Conservation (phyloP, 2,797 vertebrate species). For the Rhadinocentrus ornatus region DNA sequence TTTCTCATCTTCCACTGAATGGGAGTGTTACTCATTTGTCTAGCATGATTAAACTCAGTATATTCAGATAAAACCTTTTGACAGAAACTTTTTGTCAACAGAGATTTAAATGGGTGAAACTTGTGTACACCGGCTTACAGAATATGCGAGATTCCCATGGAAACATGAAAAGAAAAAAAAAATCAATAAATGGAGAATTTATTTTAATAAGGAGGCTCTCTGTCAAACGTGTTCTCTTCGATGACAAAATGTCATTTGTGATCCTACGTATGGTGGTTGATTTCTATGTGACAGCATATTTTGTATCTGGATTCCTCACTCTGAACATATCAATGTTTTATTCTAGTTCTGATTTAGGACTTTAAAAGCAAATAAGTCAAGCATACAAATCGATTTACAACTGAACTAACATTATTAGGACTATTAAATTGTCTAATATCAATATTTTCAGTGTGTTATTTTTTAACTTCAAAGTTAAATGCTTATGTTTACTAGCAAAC, state of each 20-base stretch:
- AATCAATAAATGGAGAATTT: constrained; percentile 9
- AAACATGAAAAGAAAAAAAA: constrained; percentile 12
- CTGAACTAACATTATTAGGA: neutral
- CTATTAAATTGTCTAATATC: neutral
- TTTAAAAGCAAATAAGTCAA: neutral
- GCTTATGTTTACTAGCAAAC: neutral
- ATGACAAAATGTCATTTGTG: too few species aligned
- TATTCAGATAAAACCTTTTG: constrained; percentile 7
- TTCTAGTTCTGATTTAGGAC: neutral
- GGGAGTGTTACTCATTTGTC: constrained; percentile 4
- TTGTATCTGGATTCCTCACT: neutral
- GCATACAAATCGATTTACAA: neutral
- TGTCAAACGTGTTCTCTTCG: too few species aligned
- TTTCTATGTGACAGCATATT: neutral
- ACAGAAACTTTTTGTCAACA: constrained; percentile 15
- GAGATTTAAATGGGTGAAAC: neutral
- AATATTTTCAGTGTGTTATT: neutral
- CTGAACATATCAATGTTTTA: neutral
- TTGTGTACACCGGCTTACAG: neutral
- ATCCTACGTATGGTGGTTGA: too few species aligned
- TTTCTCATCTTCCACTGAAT: neutral
- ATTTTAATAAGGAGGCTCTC: constrained; percentile 13
- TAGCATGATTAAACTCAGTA: neutral
- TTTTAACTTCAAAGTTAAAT: neutral
- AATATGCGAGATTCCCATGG: neutral